Evolutionary conservation across 1,140 invertebrate genomes (phyloP), one percentile per base, ranked within the genome.

Genomic region (Andricus grossulariae): DNA sequence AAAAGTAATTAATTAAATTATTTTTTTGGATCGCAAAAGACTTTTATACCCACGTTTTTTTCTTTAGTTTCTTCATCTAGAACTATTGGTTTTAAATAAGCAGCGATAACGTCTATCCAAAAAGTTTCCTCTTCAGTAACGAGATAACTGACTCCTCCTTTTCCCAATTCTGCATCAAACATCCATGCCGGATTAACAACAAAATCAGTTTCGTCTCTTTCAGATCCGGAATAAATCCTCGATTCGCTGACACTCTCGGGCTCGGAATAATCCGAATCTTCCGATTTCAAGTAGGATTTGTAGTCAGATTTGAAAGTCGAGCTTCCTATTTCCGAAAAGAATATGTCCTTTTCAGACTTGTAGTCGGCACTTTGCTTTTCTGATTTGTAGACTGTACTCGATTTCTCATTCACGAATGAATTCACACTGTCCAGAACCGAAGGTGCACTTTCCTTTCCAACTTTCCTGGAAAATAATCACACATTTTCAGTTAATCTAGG

Each of bases 101-200:
- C 93, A 72, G 93, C 92, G 19, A 97, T 94, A 39, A 97, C 85
- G 21, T 95, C 93, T 72, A 93, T 93, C 95, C 95, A 97, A 86
- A 97, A 97, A 16, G 92, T 89, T 78, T 93, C 92, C 82, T 97
- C 96, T 8, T 92, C 82, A 4, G 91, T 89, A 0, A 93, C 86
- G 21, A 96, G 86, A 84, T 93, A 94, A 54, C 94, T 93, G 2
- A 94, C 91, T 54, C 93, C 91, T 1, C 94, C 94, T 75, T 93
- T 88, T 55, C 93, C 92, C 2, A 97, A 85, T 75, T 93, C 91
- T 45, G 92, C 91, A 82, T 96, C 94, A 80, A 95, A 94, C 2
- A 96, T 89, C 96, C 96, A 97, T 54, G 92, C 93, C 1, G 95
- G 95, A 81, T 93, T 93, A 18, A 92, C 79, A 86, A 85, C 92